Evolutionary conservation across 2,797 vertebrate species (phyloP).

Genomic region (Peromyscus melanophrys): DNA sequence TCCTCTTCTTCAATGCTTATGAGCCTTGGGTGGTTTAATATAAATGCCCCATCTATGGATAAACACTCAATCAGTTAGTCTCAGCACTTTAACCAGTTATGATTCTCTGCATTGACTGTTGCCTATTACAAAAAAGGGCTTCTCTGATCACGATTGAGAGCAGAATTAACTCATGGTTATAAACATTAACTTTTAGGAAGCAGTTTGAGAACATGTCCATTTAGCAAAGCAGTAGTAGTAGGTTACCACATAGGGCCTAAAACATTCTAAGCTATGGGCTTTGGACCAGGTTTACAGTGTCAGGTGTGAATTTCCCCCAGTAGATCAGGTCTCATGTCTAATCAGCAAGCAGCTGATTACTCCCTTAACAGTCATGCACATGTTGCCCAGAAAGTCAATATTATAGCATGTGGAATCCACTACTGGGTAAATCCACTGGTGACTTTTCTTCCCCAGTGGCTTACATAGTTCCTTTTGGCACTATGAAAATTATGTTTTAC

Average conservation of each 20-base stretch:
- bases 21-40: neutral
- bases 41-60: neutral
- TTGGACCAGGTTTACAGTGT: neutral
- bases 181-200: neutral
- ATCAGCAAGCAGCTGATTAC: neutral
- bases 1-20: neutral
- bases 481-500: neutral
- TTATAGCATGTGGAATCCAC: neutral
- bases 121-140: neutral
- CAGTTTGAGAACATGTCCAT: neutral
- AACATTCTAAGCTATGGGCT: neutral
- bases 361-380: neutral
- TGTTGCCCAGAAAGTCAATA: neutral
- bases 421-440: neutral
- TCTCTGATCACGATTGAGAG: neutral
- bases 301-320: neutral
- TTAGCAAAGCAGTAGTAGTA: neutral
- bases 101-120: neutral
- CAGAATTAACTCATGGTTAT: neutral
- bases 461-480: neutral
- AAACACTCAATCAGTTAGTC: neutral
- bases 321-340: neutral
- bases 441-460: neutral
- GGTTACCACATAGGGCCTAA: neutral
- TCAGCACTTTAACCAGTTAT: neutral